Conservation (phyloP, 2,797 vertebrate species). For the Amblyraja radiata region DNA sequence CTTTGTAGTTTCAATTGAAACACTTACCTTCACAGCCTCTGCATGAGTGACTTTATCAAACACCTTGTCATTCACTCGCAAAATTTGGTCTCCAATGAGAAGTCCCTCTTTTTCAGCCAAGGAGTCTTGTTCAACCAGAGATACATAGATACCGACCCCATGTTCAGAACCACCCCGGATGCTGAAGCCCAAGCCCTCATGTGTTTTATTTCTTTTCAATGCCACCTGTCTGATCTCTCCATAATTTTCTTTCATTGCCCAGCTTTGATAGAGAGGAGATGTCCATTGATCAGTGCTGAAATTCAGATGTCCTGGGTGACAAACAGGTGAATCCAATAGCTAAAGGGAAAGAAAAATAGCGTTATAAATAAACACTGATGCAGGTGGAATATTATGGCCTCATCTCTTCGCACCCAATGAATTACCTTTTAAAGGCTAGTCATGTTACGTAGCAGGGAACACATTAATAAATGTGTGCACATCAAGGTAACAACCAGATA, state of each 20-base stretch:
- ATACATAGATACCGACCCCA: slow-evolving; percentile 93
- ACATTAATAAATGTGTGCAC: no score
- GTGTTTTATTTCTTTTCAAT: slow-evolving; percentile 81
- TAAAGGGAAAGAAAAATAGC: neutral
- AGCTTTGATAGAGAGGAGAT: slow-evolving; percentile 57
- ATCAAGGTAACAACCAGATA: no score
- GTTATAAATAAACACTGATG: neutral
- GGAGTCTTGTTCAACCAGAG: slow-evolving; percentile 88
- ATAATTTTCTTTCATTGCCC: slow-evolving; percentile 58
- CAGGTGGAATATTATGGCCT: no score
- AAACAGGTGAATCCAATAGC: neutral
- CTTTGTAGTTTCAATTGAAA: neutral
- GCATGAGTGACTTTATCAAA: slow-evolving; percentile 83
- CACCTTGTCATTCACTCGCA: slow-evolving; percentile 86
- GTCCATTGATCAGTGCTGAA: slow-evolving; percentile 59
- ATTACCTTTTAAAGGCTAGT: no score
- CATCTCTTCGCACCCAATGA: no score
- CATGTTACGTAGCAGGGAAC: no score
- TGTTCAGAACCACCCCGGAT: slow-evolving; percentile 94
- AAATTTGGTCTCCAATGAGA: slow-evolving; percentile 85
- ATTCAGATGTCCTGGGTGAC: slow-evolving; percentile 58
- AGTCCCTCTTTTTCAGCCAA: slow-evolving; percentile 88
- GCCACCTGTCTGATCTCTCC: slow-evolving; percentile 75
- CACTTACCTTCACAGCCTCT: slow-evolving; percentile 84
- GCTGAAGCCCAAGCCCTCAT: slow-evolving; percentile 92